A percentile compares a stretch with the other conserved stretches of the same genome.
Evolutionary conservation across 2,113 vertebrate genomes (phyloP).

Genomic region (Chionodraco myersi): DNA sequence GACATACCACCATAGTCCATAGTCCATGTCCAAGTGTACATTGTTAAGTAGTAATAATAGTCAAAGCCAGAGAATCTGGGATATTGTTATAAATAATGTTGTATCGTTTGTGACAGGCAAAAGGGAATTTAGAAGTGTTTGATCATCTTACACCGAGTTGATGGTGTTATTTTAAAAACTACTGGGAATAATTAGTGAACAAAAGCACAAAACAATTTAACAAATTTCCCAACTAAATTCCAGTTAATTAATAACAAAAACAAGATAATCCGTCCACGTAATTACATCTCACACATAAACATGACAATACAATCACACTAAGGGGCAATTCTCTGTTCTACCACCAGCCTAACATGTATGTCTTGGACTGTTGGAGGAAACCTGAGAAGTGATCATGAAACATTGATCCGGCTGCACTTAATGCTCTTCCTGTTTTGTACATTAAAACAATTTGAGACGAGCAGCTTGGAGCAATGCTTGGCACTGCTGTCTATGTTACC

Average conservation of each 20-base stretch:
- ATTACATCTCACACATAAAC: background rate
- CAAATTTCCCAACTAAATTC: background rate
- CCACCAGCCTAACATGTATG: background rate
- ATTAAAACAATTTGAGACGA: conserved; percentile 32
- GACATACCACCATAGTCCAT: no score
- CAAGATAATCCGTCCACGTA: background rate
- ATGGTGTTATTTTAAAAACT: background rate
- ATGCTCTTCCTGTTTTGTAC: conserved; percentile 19
- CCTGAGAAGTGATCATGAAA: conserved; percentile 29
- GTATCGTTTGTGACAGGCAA: background rate
- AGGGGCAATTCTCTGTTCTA: no score
- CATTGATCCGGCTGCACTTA: conserved; percentile 26
- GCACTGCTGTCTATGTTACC: background rate
- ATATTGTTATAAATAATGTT: background rate
- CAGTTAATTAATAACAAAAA: background rate
- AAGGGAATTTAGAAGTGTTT: background rate
- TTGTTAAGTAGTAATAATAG: background rate
- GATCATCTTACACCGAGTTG: background rate
- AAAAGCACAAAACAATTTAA: background rate
- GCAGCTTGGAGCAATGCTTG: conserved; percentile 6
- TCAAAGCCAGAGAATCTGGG: background rate
- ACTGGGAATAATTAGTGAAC: background rate
- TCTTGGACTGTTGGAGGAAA: conserved; percentile 26
- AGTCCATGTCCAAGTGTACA: background rate
- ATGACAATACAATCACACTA: no score